A percentile compares a stretch with the other conserved stretches of the same genome.
Conservation (phyloP, 2,888 invertebrate genomes). For the Eilema griseolum region DNA sequence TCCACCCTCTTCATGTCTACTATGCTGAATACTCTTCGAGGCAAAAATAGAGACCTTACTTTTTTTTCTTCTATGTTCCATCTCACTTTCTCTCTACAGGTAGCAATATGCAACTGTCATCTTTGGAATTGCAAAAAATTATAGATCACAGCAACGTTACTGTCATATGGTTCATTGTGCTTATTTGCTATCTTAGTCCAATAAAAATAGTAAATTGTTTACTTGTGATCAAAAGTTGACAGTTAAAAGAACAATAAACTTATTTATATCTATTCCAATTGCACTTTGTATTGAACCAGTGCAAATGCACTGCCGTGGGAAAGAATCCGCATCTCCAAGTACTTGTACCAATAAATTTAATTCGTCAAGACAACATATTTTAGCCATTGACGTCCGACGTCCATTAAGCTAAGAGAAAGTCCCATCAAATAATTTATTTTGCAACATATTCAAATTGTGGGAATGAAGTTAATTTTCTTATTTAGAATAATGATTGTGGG, state of each 20-base stretch:
- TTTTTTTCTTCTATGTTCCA: not conserved
- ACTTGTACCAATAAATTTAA: constrained; percentile 74
- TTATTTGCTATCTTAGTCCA: not conserved
- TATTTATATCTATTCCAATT: constrained; percentile 41
- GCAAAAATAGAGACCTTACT: not conserved
- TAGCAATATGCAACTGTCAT: not conserved
- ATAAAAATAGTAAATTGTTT: not conserved
- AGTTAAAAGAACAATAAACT: not conserved
- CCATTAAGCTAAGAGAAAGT: constrained; percentile 67
- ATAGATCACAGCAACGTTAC: not conserved
- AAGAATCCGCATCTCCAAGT: constrained; percentile 63
- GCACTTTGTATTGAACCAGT: constrained; percentile 53
- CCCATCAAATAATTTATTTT: constrained; percentile 53
- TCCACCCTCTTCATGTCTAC: not conserved
- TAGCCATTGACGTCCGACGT: constrained; percentile 74
- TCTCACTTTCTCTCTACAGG: not conserved
- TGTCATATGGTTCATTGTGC: not conserved
- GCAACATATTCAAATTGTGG: constrained; percentile 83
- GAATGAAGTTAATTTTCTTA: constrained; percentile 85
- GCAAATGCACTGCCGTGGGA: constrained; percentile 66
- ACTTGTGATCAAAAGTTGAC: not conserved
- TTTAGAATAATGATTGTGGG: constrained; percentile 82
- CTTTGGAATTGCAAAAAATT: not conserved
- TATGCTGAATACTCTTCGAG: not conserved
- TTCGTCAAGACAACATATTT: constrained; percentile 78